phyloP scores from a whole-genome alignment of 2,888 invertebrate species.

The Tenthredo distinguenda region DNA sequence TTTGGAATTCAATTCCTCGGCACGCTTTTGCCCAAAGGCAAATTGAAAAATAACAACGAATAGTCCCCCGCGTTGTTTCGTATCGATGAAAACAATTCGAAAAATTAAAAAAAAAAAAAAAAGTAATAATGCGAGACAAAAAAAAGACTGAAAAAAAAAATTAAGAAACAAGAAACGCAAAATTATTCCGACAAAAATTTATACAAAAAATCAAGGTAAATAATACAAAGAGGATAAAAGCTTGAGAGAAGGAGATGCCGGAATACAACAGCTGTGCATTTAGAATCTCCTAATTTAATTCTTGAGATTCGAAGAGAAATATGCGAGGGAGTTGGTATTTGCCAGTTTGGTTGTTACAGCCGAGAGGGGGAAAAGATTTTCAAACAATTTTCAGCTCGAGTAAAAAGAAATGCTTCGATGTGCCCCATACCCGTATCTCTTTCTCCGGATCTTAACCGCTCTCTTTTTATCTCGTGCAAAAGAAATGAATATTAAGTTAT shows the following conservation, averaged over 20 bases:
- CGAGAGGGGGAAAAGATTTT: neutral
- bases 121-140: neutral
- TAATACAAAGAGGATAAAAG: conserved; percentile 3
- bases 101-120: neutral
- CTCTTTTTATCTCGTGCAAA: neutral
- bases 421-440: neutral
- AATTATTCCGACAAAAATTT: neutral
- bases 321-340: conserved; percentile 14
- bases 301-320: neutral
- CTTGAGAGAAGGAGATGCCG: neutral
- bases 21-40: neutral
- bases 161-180: neutral
- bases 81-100: neutral
- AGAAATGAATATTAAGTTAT: conserved; percentile 37
- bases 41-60: conserved; percentile 29
- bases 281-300: conserved; percentile 30
- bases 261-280: conserved; percentile 12
- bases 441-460: neutral
- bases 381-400: conserved; percentile 11
- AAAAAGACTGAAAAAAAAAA: neutral
- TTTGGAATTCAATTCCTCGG: neutral
- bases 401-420: conserved; percentile 6
- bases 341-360: neutral
- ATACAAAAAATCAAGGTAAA: neutral
- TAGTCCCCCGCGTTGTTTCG: neutral